A percentile compares a stretch with the other conserved stretches of the same genome.
Conservation (phyloP, 2,113 vertebrate genomes). For the Pan troglodytes region NHGRI_mPanTro3-v2.1_pri NC_072402.2:124302001-124302500, state of each 20-base stretch:
- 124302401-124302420: background rate
- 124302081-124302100: conserved; percentile 19
- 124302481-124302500: background rate
- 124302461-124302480: background rate
- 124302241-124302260: background rate
- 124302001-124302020: background rate
- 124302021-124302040: background rate
- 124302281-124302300: background rate
- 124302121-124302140: background rate
- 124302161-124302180: background rate
- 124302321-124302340: background rate
- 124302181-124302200: background rate
- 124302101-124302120: conserved; percentile 8
- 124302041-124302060: background rate
- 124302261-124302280: background rate
- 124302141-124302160: background rate
- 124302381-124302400: background rate
- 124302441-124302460: background rate
- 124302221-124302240: background rate
- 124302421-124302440: background rate
- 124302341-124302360: background rate
- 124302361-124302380: background rate
- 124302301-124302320: background rate
- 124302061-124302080: background rate
- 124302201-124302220: background rate